Conservation (phyloP, 2,888 invertebrate species). For the Melanostoma scalare region DNA sequence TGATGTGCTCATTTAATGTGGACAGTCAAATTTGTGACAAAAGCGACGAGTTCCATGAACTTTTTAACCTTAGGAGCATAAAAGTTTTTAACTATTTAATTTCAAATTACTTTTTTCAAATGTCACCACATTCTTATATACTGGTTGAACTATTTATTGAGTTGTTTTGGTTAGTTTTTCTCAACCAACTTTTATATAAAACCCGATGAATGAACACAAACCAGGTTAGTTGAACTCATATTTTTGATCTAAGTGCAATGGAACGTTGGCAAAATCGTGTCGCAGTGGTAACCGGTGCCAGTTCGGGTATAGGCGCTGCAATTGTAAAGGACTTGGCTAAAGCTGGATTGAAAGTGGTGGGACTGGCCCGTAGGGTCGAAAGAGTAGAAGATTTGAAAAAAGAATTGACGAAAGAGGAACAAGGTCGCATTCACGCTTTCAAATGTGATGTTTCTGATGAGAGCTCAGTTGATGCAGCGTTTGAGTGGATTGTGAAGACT, state of each 20-base stretch:
- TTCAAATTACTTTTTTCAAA: too few relatives aligned
- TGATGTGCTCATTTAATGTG: too few relatives aligned
- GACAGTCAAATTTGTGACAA: too few relatives aligned
- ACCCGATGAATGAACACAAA: too few relatives aligned
- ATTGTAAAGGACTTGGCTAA: conserved; percentile 81
- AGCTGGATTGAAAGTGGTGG: conserved; percentile 84
- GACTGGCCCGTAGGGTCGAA: conserved; percentile 82
- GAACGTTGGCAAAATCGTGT: conserved; percentile 85
- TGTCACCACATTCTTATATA: too few relatives aligned
- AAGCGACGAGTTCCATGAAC: too few relatives aligned
- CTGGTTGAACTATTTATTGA: too few relatives aligned
- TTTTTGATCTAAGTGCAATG: conserved; percentile 76
- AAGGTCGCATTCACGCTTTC: conserved; percentile 66
- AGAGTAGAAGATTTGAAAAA: conserved; percentile 74
- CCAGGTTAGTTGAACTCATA: not conserved
- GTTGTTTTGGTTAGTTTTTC: too few relatives aligned
- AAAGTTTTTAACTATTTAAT: too few relatives aligned
- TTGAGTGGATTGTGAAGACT: conserved; percentile 82
- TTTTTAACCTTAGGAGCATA: too few relatives aligned
- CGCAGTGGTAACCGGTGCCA: conserved; percentile 86
- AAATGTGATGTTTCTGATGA: conserved; percentile 82
- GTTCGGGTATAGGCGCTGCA: conserved; percentile 84
- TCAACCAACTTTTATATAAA: too few relatives aligned
- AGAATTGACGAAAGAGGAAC: conserved; percentile 60
- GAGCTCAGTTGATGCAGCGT: conserved; percentile 83